phyloP scores from a whole-genome alignment of 2,113 vertebrate genomes.

The Callithrix jacchus region DNA sequence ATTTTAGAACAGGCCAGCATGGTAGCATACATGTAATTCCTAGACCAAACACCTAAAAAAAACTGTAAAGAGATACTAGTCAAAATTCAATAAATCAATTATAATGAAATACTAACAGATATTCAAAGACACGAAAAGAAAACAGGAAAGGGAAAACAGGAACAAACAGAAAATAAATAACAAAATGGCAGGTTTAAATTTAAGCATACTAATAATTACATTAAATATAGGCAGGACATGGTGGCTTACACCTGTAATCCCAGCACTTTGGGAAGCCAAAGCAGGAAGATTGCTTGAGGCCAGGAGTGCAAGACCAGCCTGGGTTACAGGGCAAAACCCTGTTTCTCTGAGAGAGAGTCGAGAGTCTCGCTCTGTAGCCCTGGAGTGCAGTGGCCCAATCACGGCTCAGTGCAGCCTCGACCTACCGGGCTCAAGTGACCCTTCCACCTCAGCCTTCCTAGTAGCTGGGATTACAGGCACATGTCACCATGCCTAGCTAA shows the following conservation, averaged over 20 bases:
- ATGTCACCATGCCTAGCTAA: too few relatives aligned
- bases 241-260: neutral
- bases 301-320: neutral
- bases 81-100: neutral
- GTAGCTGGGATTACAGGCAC: too few relatives aligned
- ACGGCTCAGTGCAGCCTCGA: too few relatives aligned
- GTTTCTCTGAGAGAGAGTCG: too few relatives aligned
- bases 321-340: neutral
- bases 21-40: neutral
- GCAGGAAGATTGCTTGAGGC: neutral
- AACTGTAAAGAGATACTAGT: neutral
- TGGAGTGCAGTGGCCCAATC: too few relatives aligned
- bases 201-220: neutral
- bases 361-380: too few relatives aligned
- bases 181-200: neutral
- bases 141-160: neutral
- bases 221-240: neutral
- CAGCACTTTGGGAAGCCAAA: neutral
- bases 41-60: neutral
- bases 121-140: neutral
- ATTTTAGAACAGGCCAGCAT: neutral
- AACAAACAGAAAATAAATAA: neutral
- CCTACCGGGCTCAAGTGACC: too few relatives aligned
- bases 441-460: too few relatives aligned
- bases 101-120: neutral